Evolutionary conservation across 2,888 invertebrate genomes (phyloP).

Genomic region (Eupithecia dodoneata): DNA sequence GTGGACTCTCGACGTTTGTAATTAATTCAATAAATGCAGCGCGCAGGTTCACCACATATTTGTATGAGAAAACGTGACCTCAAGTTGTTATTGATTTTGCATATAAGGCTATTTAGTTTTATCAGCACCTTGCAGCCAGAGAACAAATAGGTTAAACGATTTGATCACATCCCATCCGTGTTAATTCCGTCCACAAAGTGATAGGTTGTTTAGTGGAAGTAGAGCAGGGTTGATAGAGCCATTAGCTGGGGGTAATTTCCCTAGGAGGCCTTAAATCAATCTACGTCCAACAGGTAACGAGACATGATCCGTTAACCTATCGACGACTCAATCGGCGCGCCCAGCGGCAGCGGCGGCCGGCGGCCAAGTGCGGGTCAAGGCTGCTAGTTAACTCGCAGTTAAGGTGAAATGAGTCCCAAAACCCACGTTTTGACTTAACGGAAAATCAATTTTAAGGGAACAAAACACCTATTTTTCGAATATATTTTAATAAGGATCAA

Average conservation of each 20-base stretch:
- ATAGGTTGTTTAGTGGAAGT: background rate
- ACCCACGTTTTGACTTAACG: no score
- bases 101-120: background rate
- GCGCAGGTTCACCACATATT: slow-evolving; percentile 11
- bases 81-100: background rate
- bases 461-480: no score
- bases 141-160: background rate
- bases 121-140: background rate
- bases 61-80: slow-evolving; percentile 9
- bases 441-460: no score
- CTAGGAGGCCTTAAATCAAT: background rate
- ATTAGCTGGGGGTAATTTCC: background rate
- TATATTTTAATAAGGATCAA: no score
- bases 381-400: background rate
- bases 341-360: background rate
- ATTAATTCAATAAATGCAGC: slow-evolving; percentile 15
- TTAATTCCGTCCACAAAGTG: background rate
- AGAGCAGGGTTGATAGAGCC: background rate
- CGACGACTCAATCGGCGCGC: slow-evolving; percentile 20
- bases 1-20: background rate
- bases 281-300: slow-evolving; percentile 27
- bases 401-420: background rate
- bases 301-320: slow-evolving; percentile 19
- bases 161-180: background rate
- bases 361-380: slow-evolving; percentile 22